These are phyloP conservation scores for Lamproptera curius DNA, from an alignment of 2,888 invertebrate species.

Conservation along the genomic window DNA sequence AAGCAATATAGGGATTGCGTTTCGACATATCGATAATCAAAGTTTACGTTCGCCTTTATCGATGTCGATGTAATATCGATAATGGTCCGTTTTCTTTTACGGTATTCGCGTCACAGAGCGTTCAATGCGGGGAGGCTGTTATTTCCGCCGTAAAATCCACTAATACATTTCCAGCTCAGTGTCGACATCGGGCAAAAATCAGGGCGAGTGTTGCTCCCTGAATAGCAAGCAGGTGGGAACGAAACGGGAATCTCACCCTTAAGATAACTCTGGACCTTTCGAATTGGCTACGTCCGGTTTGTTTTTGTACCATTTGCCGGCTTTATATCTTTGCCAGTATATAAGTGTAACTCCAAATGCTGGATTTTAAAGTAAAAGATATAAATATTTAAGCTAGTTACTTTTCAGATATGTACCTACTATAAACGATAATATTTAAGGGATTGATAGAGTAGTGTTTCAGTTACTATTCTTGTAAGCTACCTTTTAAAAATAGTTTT, in stretches of 20 bases:
- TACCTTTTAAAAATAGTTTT: too few relatives aligned
- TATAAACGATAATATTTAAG: too few relatives aligned
- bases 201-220: conserved; percentile 56
- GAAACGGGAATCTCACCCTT: conserved; percentile 35
- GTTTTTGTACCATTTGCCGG: too few relatives aligned
- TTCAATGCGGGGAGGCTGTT: conserved; percentile 50
- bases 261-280: conserved; percentile 17
- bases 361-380: too few relatives aligned
- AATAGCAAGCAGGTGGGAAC: conserved; percentile 62
- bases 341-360: too few relatives aligned
- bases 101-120: conserved; percentile 56
- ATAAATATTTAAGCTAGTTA: too few relatives aligned
- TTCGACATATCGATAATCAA: conserved; percentile 16
- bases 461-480: too few relatives aligned
- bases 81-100: conserved; percentile 34
- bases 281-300: conserved; percentile 2
- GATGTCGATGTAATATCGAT: conserved; percentile 22
- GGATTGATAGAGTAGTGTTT: too few relatives aligned
- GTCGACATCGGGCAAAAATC: conserved; percentile 73
- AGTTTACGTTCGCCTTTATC: conserved; percentile 11
- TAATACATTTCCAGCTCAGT: conserved; percentile 69
- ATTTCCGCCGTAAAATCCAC: conserved; percentile 66
- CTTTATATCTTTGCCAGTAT: too few relatives aligned
- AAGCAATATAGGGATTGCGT: conserved; percentile 15
- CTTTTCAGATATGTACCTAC: too few relatives aligned